Conservation (phyloP, 2,113 vertebrate species). For the Strix uralensis region DNA sequence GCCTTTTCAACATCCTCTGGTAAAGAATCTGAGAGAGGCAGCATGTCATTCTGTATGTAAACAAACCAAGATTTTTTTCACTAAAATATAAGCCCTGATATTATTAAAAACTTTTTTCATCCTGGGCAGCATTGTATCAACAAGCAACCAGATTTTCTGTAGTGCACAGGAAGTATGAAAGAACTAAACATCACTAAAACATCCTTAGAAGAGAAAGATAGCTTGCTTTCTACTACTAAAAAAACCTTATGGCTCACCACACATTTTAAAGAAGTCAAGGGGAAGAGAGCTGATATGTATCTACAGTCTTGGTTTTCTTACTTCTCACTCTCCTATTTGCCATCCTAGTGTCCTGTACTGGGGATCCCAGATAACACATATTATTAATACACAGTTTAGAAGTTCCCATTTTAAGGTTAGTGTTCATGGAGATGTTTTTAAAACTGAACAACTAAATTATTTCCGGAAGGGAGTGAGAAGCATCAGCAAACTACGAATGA, state of each 20-base stretch:
- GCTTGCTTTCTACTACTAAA: background rate
- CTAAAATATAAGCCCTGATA: background rate
- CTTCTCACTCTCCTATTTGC: background rate
- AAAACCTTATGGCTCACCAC: background rate
- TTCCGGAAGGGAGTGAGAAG: background rate
- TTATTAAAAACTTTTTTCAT: background rate
- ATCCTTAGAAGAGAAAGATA: background rate
- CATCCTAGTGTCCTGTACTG: background rate
- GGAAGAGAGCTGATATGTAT: background rate
- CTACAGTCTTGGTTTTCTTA: background rate
- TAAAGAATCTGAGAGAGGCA: constrained; percentile 80
- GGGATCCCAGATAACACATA: background rate
- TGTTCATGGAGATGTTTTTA: background rate
- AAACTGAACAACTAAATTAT: background rate
- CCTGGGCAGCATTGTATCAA: background rate
- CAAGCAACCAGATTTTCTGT: background rate
- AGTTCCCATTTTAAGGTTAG: background rate
- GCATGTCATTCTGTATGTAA: constrained; percentile 82
- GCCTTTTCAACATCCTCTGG: constrained; percentile 87
- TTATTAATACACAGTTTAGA: background rate
- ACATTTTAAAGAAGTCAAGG: background rate
- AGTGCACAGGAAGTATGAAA: background rate
- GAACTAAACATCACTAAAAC: background rate
- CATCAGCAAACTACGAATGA: background rate
- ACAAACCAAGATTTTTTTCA: background rate